Base-by-base conservation (phyloP, 2,113 vertebrate species). In the Gadus macrocephalus region DNA sequence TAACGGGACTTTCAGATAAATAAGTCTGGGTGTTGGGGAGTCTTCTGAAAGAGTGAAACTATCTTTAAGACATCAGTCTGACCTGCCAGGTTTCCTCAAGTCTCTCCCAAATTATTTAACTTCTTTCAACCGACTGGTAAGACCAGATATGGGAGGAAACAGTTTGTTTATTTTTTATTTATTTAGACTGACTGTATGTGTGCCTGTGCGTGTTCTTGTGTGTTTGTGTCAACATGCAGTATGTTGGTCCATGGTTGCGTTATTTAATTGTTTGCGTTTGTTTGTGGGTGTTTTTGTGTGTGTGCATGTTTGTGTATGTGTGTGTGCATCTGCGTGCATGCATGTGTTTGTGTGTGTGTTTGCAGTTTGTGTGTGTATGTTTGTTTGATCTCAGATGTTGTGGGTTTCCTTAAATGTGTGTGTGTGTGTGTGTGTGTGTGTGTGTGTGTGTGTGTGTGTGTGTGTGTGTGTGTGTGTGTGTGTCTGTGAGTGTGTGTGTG, bases 1-100 rank as follows among this genome's bases (percentile, higher is more conserved):
- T 58, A 72, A 82, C 61, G 0, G 77, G 31, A 22, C 74, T 81
- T 60, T 20, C 73, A 62, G 58, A 64, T 62, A 2, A 31, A 71
- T 65, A 22, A 12, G 20, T 62, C 20, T 6, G 5, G 12, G 11
- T 22, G 60, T 20, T 59, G 19, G 15, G 16, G 3, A 19, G 17
- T 17, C 17, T 14, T 56, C 53, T 56, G 17, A n/a, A 59, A 35
- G 31, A 35, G 31, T 35, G 31, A 35, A 35, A 78, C 82, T 87
- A 86, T 87, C 82, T 85, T 86, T 84, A 85, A 77, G 64, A 53
- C 25, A 53, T 0, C 5, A 62, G 12, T 15, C 69, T 73, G 83
- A 86, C 85, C 79, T 74, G 68, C 69, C 68, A 73, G 61, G 49
- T 80, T 79, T 71, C 74, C 67, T 60, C 62, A 76, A 35, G 17